These are phyloP conservation scores for Artemia sinica DNA, from an alignment of 2,888 invertebrate species.

Conservation along the genomic window DNA sequence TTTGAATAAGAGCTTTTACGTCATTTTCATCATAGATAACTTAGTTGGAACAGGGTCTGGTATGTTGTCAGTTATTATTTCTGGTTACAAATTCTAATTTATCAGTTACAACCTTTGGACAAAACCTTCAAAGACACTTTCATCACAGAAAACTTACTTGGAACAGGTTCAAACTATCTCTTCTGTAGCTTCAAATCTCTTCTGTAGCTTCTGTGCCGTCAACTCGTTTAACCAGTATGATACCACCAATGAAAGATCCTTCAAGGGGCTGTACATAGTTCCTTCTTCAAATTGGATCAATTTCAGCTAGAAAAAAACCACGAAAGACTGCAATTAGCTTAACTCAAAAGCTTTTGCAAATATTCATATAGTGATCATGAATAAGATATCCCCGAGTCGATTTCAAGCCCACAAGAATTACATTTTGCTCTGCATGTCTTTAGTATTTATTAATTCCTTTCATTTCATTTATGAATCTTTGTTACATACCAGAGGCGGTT, in stretches of 20 bases:
- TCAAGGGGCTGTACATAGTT: slow-evolving; percentile 62
- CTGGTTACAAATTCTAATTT: neutral
- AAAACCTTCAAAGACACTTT: neutral
- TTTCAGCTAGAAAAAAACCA: slow-evolving; percentile 33
- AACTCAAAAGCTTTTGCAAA: no score
- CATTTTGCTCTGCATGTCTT: no score
- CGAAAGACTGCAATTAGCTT: neutral
- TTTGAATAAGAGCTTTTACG: no score
- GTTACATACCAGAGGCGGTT: no score
- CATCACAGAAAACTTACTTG: slow-evolving; percentile 34
- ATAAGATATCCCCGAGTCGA: no score
- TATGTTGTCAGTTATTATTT: slow-evolving; percentile 21
- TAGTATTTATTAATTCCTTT: no score
- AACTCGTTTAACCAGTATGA: slow-evolving; percentile 68
- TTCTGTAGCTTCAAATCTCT: slow-evolving; percentile 62
- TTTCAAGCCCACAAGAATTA: no score
- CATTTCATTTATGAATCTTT: no score
- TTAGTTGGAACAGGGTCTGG: neutral
- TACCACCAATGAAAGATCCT: slow-evolving; percentile 84
- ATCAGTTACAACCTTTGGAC: neutral
- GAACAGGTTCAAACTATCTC: slow-evolving; percentile 75
- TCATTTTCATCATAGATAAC: no score
- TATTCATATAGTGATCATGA: no score
- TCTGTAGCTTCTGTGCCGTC: slow-evolving; percentile 53
- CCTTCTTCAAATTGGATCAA: slow-evolving; percentile 59